These are phyloP conservation scores for Icerya purchasi DNA, from an alignment of 2,888 invertebrate species.

Conservation along the genomic window DNA sequence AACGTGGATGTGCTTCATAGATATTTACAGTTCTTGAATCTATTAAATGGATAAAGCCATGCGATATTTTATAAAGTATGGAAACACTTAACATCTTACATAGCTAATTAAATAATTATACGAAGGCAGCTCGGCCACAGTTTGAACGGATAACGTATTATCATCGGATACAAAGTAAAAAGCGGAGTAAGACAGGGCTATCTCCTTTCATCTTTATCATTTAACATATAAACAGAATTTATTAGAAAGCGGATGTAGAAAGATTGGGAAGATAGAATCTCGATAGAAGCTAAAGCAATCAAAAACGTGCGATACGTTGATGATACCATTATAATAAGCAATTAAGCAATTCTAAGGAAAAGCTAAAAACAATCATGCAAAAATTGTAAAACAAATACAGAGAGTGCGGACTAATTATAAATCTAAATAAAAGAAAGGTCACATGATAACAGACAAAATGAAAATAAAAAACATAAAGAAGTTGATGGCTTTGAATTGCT, in stretches of 20 bases:
- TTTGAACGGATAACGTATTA: neutral
- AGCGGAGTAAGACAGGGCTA: neutral
- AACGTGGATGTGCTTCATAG: too few relatives aligned
- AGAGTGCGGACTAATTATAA: neutral
- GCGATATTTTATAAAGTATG: too few relatives aligned
- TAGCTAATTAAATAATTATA: too few relatives aligned
- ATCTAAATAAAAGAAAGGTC: neutral
- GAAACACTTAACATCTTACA: too few relatives aligned
- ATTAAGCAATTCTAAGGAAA: neutral
- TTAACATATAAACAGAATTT: neutral
- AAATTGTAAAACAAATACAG: neutral
- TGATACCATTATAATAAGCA: neutral
- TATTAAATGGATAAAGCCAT: too few relatives aligned
- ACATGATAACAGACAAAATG: neutral
- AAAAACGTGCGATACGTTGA: neutral
- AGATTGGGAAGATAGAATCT: neutral
- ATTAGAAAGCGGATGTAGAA: neutral
- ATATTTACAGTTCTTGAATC: too few relatives aligned
- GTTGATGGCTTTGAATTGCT: neutral
- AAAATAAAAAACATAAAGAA: neutral
- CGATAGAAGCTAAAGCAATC: neutral
- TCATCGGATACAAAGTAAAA: neutral
- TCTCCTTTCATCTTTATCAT: neutral
- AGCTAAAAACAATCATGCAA: neutral
- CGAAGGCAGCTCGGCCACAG: too few relatives aligned